These are phyloP conservation scores for Paradisaea rubra DNA, from an alignment of 2,113 vertebrate genomes.

Conservation along the genomic window DNA sequence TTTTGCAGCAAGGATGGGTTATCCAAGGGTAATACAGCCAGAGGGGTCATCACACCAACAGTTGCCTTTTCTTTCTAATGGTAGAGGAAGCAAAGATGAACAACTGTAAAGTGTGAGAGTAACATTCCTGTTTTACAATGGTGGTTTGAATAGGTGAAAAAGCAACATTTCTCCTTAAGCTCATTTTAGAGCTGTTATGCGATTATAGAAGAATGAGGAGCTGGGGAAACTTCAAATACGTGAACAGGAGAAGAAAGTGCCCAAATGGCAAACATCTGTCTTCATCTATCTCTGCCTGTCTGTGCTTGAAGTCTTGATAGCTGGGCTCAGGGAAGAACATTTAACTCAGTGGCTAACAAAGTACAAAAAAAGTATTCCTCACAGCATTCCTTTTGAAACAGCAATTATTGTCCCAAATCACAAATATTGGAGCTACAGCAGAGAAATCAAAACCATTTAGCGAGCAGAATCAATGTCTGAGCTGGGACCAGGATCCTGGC, in stretches of 20 bases:
- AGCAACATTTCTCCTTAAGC: neutral
- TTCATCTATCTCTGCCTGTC: neutral
- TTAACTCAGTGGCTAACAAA: neutral
- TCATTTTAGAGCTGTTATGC: neutral
- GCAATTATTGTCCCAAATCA: neutral
- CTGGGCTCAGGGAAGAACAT: neutral
- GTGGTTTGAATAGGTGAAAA: neutral
- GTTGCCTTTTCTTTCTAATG: neutral
- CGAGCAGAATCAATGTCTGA: neutral
- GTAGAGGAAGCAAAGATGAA: neutral
- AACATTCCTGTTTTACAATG: neutral
- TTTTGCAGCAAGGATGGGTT: neutral
- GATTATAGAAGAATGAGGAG: neutral
- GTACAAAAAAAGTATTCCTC: neutral
- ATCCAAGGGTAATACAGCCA: neutral
- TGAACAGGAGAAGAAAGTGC: neutral
- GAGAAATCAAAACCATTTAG: neutral
- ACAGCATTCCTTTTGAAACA: neutral
- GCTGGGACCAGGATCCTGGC: neutral
- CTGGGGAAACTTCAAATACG: neutral
- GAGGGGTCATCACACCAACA: neutral
- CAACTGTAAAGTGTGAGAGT: neutral
- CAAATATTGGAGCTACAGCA: neutral
- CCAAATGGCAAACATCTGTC: slow-evolving; percentile 26
- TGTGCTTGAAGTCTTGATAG: slow-evolving; percentile 14